Percentiles rank a stretch among this genome's conserved stretches.
These are phyloP conservation scores for Timema podura DNA, from an alignment of 2,888 invertebrate species.

Conservation along the genomic window DNA sequence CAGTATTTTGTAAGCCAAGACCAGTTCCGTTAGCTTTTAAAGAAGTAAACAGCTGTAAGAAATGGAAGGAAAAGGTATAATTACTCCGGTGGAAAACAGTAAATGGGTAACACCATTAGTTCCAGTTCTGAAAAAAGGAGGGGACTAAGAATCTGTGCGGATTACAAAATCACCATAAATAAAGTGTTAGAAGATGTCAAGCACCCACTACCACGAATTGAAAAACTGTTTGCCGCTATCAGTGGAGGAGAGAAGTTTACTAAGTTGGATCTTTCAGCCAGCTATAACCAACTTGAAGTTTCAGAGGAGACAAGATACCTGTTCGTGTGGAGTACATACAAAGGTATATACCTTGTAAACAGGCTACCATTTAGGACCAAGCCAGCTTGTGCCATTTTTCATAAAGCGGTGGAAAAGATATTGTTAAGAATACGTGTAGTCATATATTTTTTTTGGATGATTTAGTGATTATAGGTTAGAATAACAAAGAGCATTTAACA, in stretches of 20 bases:
- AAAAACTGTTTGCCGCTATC: conserved; percentile 35
- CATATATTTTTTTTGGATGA: conserved; percentile 37
- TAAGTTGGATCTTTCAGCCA: conserved; percentile 39
- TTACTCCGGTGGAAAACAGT: background rate
- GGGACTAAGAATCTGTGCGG: background rate
- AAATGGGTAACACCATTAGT: background rate
- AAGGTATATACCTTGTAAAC: conserved; percentile 32
- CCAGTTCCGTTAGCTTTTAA: background rate
- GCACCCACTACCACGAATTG: conserved; percentile 37
- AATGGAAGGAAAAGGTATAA: background rate
- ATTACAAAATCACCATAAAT: background rate
- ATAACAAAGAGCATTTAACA: conserved; percentile 32
- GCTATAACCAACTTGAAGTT: conserved; percentile 40
- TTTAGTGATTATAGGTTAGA: conserved; percentile 36
- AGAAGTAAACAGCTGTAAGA: background rate
- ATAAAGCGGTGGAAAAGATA: conserved; percentile 38
- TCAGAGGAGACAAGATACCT: conserved; percentile 36
- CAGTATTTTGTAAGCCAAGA: background rate
- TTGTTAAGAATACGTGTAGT: conserved; percentile 33
- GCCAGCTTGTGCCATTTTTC: conserved; percentile 42
- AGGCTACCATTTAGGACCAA: conserved; percentile 41
- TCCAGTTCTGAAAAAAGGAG: background rate
- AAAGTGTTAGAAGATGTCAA: conserved; percentile 33
- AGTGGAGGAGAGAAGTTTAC: conserved; percentile 34
- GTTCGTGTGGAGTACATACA: conserved; percentile 38